A percentile compares a stretch with the other conserved stretches of the same genome.
Evolutionary conservation across 92 coral and sea anemone genomes (phyloP).

Genomic region (Heteractis magnifica): DNA sequence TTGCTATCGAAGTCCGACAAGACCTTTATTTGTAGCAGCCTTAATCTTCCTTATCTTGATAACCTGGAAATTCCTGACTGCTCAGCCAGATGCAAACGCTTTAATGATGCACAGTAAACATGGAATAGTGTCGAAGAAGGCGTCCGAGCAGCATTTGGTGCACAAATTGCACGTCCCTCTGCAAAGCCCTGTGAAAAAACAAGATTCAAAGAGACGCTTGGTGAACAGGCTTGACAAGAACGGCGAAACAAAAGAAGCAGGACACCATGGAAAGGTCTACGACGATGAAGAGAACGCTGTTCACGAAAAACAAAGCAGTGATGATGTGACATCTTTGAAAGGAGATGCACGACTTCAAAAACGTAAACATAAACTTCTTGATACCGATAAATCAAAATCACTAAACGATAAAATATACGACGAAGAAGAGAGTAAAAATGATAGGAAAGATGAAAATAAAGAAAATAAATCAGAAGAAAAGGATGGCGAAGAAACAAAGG

Average conservation of each 20-base stretch:
- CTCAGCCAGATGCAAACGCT: constrained; percentile 42
- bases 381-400: not conserved
- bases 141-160: not conserved
- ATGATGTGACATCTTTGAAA: not conserved
- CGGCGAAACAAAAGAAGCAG: constrained; percentile 8
- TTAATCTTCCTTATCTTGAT: constrained; percentile 32
- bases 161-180: constrained; percentile 4
- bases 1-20: constrained; percentile 40
- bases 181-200: constrained; percentile 17
- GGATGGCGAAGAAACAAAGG: not conserved
- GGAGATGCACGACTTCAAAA: not conserved
- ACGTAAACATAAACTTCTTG: not conserved
- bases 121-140: not conserved
- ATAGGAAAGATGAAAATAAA: not conserved
- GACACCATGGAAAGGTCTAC: constrained; percentile 9
- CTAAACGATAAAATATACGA: not conserved
- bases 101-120: constrained; percentile 25
- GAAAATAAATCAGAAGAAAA: not conserved
- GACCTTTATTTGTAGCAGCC: constrained; percentile 42
- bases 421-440: not conserved
- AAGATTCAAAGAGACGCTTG: constrained; percentile 23
- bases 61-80: constrained; percentile 32
- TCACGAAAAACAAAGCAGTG: not conserved
- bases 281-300: constrained; percentile 13
- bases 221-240: constrained; percentile 18